These are phyloP conservation scores for Doryteuthis pealeii DNA, from an alignment of 1,140 invertebrate genomes.

Conservation along the genomic window DNA sequence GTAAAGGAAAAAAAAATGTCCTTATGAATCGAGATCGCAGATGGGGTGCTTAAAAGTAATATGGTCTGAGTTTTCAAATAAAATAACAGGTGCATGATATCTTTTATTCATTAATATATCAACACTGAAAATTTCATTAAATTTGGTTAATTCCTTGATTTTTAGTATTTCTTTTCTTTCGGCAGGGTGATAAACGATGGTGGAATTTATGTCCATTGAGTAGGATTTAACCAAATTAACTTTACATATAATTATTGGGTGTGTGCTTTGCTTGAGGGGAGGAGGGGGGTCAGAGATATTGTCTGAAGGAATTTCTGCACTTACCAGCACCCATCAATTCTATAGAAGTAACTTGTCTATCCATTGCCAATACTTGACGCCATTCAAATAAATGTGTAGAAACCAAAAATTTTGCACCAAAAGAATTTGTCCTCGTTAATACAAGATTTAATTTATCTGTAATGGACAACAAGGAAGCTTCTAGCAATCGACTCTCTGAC, in stretches of 20 bases:
- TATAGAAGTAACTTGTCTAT: conserved; percentile 41
- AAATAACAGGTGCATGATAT: too few species aligned
- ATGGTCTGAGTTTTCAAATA: too few species aligned
- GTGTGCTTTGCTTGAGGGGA: too few species aligned
- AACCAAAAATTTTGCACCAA: conserved; percentile 55
- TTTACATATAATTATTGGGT: not conserved
- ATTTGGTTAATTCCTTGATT: too few species aligned
- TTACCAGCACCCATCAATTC: conserved; percentile 58
- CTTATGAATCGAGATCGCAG: too few species aligned
- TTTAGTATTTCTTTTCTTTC: not conserved
- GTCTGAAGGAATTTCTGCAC: not conserved
- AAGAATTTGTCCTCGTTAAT: conserved; percentile 51
- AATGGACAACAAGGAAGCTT: conserved; percentile 51
- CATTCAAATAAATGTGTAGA: conserved; percentile 58
- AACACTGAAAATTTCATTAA: too few species aligned
- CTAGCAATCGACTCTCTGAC: too few species aligned
- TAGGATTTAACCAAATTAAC: not conserved
- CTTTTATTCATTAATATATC: too few species aligned
- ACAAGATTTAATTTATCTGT: conserved; percentile 57
- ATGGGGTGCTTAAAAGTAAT: too few species aligned
- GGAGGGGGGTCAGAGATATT: not conserved
- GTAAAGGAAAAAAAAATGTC: too few species aligned
- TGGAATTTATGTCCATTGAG: too few species aligned
- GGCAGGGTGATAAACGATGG: not conserved
- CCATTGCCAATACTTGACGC: conserved; percentile 49